Conservation (phyloP, 2,113 vertebrate genomes). For the Microcebus ravelobensis region DNA sequence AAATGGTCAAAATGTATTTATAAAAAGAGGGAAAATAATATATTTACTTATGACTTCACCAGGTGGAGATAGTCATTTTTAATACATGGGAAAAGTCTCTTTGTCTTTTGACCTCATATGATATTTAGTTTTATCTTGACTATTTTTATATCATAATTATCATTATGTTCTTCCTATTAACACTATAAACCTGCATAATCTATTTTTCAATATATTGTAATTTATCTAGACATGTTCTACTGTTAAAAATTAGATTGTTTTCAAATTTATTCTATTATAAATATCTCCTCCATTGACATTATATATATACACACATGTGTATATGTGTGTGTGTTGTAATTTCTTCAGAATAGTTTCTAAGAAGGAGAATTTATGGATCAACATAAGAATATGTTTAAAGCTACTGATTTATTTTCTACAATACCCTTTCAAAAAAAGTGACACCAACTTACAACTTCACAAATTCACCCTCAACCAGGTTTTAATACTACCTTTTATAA, state of each 20-base stretch:
- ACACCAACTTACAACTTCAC: not conserved
- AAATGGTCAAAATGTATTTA: not conserved
- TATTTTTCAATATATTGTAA: not conserved
- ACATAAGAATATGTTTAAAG: conserved; percentile 3
- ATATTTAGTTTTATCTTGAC: not conserved
- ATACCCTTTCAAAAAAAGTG: conserved; percentile 28
- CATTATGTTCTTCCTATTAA: not conserved
- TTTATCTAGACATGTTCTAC: not conserved
- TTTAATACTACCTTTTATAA: conserved; percentile 19
- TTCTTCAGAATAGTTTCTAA: conserved; percentile 1
- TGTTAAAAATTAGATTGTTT: not conserved
- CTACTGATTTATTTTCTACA: not conserved
- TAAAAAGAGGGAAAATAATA: not conserved
- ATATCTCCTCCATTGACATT: not conserved
- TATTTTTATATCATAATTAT: not conserved
- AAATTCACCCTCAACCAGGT: not conserved
- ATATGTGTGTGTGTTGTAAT: not conserved
- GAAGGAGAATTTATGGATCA: not conserved
- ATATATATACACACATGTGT: accelerated
- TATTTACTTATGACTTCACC: not conserved
- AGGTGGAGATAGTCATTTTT: not conserved
- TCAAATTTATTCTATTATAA: not conserved
- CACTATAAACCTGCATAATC: not conserved
- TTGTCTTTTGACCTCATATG: not conserved
- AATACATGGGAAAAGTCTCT: not conserved